Percentiles rank a stretch among this genome's conserved stretches.
These are phyloP conservation scores for Dolomedes plantarius DNA, from an alignment of 2,888 invertebrate species.

Conservation along the genomic window DNA sequence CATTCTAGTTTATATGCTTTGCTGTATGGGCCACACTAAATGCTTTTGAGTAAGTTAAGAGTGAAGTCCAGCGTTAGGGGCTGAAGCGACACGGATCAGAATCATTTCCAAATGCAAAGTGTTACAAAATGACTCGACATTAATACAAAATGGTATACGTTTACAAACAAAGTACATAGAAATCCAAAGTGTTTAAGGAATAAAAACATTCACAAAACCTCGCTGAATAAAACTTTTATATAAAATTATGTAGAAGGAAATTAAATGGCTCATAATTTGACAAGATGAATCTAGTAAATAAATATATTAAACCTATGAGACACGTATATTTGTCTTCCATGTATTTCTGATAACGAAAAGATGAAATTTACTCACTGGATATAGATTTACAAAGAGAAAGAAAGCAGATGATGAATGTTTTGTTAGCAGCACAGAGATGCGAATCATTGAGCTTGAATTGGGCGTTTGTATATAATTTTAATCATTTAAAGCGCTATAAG, in stretches of 20 bases:
- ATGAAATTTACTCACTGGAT: too few relatives aligned
- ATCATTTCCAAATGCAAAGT: constrained; percentile 2
- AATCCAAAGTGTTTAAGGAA: not conserved
- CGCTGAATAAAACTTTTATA: not conserved
- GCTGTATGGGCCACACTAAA: not conserved
- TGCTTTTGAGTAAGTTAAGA: not conserved
- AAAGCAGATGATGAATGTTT: too few relatives aligned
- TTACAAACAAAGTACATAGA: constrained; percentile 25
- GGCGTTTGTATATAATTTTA: too few relatives aligned
- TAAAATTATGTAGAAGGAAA: not conserved
- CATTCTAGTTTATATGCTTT: not conserved
- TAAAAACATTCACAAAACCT: not conserved
- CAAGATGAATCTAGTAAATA: too few relatives aligned
- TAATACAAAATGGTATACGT: constrained; percentile 47
- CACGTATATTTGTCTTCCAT: too few relatives aligned
- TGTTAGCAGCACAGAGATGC: too few relatives aligned
- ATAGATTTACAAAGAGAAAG: too few relatives aligned
- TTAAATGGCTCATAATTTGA: not conserved
- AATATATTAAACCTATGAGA: too few relatives aligned
- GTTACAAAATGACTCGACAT: constrained; percentile 23
- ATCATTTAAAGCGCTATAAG: too few relatives aligned
- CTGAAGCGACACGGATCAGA: not conserved
- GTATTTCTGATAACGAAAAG: too few relatives aligned
- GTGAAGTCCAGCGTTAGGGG: not conserved
- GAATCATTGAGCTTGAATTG: too few relatives aligned